Evolutionary conservation across 1,140 invertebrate species (phyloP), one percentile per base, ranked within the genome.

Genomic region (Harpegnathos saltator): DNA sequence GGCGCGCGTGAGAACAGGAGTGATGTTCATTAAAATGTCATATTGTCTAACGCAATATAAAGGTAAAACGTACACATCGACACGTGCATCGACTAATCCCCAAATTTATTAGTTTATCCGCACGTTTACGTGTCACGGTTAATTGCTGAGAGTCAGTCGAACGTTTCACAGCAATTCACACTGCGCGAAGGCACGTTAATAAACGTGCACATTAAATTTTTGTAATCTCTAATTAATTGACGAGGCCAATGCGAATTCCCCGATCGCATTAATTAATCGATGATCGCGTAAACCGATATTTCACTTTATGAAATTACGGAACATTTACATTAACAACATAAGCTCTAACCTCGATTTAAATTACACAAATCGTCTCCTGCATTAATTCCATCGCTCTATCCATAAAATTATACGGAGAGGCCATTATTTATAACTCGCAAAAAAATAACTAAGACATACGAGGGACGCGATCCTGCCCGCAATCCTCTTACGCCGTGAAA

Each of bases 401-500:
- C 38, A 12, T 26, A 78, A 56, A 26, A 56, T 22, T 11, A 29
- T 24, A 80, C 38, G 38, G 58, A 38, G 3, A 58, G 48, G 19
- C 24, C 22, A 71, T 71, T 69, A 80, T 69, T 80, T 71, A 29
- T 71, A 59, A 9, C 11, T 19, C 9, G 0, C 1, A 50, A 71
- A 59, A 4, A 59, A 44, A 17, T 44, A n/a, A 44, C 12, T 1
- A 14, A 78, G 22, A 14, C 75, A 58, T 29, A 80, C 50, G 52
- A 78, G 52, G 68, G 58, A 69, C 44, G 52, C 29, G 52, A 80
- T 59, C 50, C 33, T 38, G 15, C 26, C 26, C 15, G 3, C 59
- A 58, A 80, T 80, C 75, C 75, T 80, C 75, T 71, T 71, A 71
- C 65, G 24, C 33, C n/a, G 33, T 14, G 33, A 24, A 59, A 58